phyloP scores from a whole-genome alignment of 2,113 vertebrate genomes.

The Pungitius pungitius region DNA sequence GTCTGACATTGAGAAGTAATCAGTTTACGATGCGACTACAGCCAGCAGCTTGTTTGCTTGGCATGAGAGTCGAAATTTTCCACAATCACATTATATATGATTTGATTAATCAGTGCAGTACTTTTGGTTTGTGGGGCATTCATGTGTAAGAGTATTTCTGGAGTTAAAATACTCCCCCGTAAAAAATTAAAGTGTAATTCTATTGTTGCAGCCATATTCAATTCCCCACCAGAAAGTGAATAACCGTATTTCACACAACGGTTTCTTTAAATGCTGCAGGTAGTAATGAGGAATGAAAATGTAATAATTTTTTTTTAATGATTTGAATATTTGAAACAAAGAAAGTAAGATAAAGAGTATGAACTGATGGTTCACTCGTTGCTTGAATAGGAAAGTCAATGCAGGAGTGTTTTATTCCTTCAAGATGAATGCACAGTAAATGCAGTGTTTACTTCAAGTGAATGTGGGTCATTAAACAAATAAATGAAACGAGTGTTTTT shows the following conservation, averaged over 20 bases:
- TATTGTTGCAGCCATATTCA: background rate
- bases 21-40: too few species aligned
- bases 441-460: background rate
- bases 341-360: too few species aligned
- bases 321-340: background rate
- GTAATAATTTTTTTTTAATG: background rate
- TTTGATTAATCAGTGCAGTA: background rate
- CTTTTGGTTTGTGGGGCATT: background rate
- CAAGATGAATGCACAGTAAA: background rate
- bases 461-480: background rate
- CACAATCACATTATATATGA: background rate
- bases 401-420: background rate
- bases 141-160: background rate
- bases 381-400: background rate
- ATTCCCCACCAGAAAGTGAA: background rate
- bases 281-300: background rate
- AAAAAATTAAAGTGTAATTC: background rate
- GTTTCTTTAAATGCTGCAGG: background rate
- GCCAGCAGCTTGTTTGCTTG: too few species aligned
- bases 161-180: too few species aligned
- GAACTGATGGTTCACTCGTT: background rate
- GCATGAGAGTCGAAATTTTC: too few species aligned
- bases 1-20: too few species aligned
- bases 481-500: background rate
- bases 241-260: background rate